A percentile compares a stretch with the other conserved stretches of the same genome.
phyloP scores from a whole-genome alignment of 2,113 vertebrate species.

The Agapornis roseicollis region DNA sequence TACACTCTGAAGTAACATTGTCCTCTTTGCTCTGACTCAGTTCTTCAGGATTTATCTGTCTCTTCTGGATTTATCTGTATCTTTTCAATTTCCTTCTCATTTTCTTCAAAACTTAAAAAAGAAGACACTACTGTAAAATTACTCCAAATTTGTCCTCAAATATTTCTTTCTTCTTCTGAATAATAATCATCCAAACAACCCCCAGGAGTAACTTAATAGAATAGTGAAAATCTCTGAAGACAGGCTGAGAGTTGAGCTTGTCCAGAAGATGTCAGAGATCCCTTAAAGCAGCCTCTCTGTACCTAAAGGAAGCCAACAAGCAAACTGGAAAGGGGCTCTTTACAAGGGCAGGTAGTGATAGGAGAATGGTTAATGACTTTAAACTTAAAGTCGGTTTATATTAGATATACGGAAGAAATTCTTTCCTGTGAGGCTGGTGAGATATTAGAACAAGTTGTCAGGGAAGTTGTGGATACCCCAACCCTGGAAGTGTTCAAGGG shows the following conservation, averaged over 20 bases:
- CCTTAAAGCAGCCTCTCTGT: neutral
- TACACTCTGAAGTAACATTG: neutral
- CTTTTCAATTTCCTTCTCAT: neutral
- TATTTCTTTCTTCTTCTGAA: neutral
- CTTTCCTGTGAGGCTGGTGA: neutral
- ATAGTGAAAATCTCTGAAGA: neutral
- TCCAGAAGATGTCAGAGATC: neutral
- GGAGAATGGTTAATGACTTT: neutral
- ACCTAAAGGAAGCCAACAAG: neutral
- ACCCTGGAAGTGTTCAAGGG: neutral
- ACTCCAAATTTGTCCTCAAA: neutral
- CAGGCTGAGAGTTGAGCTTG: neutral
- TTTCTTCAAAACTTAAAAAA: neutral
- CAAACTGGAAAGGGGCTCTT: neutral
- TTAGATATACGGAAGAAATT: neutral
- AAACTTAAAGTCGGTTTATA: neutral
- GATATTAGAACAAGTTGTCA: neutral
- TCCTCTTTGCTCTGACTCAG: neutral
- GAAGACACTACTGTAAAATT: neutral
- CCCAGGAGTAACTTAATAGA: rapidly evolving
- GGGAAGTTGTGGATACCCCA: neutral
- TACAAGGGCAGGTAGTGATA: neutral
- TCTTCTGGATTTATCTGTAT: neutral
- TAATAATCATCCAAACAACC: neutral
- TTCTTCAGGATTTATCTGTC: neutral